Conservation (phyloP, 2,797 vertebrate species). For the Danio kyathit region DNA sequence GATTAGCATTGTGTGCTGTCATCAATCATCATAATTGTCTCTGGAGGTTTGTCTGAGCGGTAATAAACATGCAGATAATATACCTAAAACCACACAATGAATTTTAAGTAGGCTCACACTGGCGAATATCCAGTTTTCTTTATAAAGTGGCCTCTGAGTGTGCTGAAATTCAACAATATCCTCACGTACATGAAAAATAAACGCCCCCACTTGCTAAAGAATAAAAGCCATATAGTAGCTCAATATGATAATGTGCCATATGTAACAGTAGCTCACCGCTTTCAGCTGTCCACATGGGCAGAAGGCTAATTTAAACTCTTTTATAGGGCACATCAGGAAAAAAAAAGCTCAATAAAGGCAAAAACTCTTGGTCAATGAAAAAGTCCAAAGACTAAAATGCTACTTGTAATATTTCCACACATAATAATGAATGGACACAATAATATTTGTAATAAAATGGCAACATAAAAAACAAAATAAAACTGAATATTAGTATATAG, state of each 20-base stretch:
- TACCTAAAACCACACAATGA: constrained; percentile 9
- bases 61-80: constrained; percentile 29
- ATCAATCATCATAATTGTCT: constrained; percentile 34
- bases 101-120: constrained; percentile 47
- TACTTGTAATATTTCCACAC: background rate
- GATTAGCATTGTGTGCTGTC: background rate
- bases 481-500: no score
- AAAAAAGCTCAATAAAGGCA: background rate
- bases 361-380: background rate
- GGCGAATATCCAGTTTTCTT: constrained; percentile 28
- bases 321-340: background rate
- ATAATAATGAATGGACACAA: no score
- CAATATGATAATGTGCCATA: constrained; percentile 66
- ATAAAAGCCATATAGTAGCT: constrained; percentile 27
- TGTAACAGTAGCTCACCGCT: constrained; percentile 62
- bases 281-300: constrained; percentile 47
- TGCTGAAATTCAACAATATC: constrained; percentile 6
- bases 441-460: no score
- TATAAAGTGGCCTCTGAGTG: constrained; percentile 43
- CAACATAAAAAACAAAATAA: no score
- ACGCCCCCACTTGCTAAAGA: constrained; percentile 41
- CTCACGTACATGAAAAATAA: constrained; percentile 37
- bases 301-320: constrained; percentile 21
- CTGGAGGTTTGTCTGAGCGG: constrained; percentile 11
- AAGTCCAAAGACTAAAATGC: background rate